These are phyloP conservation scores for Halictus rubicundus DNA, from an alignment of 1,140 invertebrate genomes.

Conservation along the genomic window DNA sequence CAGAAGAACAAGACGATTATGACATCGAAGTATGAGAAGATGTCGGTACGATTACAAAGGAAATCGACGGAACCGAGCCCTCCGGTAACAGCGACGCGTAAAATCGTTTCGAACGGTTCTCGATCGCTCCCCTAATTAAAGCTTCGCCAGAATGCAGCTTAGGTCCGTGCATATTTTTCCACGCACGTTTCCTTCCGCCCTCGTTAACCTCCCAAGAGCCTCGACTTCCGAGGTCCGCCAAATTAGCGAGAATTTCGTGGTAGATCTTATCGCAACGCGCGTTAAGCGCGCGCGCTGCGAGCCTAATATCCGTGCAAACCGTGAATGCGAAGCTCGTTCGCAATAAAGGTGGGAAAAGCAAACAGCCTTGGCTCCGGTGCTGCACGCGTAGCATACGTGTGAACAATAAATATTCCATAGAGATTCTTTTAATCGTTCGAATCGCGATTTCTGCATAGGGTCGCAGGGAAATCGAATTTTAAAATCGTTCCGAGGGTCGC, in stretches of 20 bases:
- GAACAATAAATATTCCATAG: not conserved
- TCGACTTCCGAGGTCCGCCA: not conserved
- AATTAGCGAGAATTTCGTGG: conserved; percentile 2
- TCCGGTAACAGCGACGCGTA: no score
- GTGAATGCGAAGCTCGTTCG: conserved; percentile 1
- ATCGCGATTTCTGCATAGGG: not conserved
- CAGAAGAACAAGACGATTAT: no score
- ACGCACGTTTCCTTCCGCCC: not conserved
- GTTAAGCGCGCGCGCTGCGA: not conserved
- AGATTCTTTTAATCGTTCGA: not conserved
- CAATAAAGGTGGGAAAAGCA: not conserved
- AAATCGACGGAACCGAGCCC: no score
- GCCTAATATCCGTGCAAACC: conserved; percentile 5
- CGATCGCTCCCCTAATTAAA: not conserved
- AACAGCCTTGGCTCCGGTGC: not conserved
- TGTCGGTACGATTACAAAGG: no score
- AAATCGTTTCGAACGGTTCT: no score
- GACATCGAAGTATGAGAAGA: no score
- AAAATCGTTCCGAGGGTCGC: not conserved
- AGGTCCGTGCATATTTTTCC: not conserved
- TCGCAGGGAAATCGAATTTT: not conserved
- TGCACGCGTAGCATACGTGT: not conserved
- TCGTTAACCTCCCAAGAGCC: no score
- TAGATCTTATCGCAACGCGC: conserved; percentile 1
- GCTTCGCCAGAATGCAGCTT: not conserved